phyloP scores from a whole-genome alignment of 2,888 invertebrate genomes.

The Dicyrtoma fusca region DNA sequence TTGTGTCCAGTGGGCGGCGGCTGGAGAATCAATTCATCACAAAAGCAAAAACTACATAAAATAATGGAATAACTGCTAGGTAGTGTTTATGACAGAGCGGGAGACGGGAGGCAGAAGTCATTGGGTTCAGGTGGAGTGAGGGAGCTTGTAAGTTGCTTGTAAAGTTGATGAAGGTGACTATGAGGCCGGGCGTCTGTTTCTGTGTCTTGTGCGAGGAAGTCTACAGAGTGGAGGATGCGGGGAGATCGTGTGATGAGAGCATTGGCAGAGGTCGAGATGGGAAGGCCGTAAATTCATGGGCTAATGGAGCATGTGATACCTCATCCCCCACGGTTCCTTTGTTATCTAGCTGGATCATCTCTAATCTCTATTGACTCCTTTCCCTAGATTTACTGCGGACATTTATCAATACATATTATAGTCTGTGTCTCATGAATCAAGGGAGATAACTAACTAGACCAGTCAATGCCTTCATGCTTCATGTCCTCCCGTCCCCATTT shows the following conservation, averaged over 20 bases:
- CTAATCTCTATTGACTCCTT: conserved; percentile 34
- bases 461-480: conserved; percentile 35
- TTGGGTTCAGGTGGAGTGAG: too few species aligned
- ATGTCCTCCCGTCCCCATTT: conserved; percentile 25
- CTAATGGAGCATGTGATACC: conserved; percentile 39
- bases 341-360: conserved; percentile 28
- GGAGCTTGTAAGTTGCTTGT: too few species aligned
- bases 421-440: conserved; percentile 25
- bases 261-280: conserved; percentile 3
- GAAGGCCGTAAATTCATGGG: conserved; percentile 35
- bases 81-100: too few species aligned
- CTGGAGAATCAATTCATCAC: too few species aligned
- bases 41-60: too few species aligned
- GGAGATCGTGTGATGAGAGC: conserved; percentile 6
- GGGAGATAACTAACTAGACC: conserved; percentile 33
- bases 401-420: conserved; percentile 36
- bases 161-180: too few species aligned
- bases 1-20: too few species aligned
- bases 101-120: too few species aligned
- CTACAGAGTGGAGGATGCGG: background rate
- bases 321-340: conserved; percentile 9
- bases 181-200: too few species aligned
- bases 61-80: too few species aligned
- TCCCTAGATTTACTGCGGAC: conserved; percentile 30
- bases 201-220: too few species aligned